Percentiles rank a stretch among this genome's conserved stretches.
Conservation (phyloP, 2,888 invertebrate genomes). For the Cerceris rybyensis region DNA sequence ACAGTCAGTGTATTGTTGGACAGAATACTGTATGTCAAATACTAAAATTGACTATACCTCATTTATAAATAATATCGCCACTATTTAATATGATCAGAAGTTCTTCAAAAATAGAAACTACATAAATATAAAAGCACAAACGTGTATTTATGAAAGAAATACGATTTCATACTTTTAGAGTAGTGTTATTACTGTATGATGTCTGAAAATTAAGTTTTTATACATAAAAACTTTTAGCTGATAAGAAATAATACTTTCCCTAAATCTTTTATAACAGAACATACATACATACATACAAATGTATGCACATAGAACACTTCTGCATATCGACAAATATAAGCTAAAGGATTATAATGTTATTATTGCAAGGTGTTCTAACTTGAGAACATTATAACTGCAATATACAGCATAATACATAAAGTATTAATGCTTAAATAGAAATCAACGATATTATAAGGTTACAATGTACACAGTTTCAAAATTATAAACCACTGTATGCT, state of each 20-base stretch:
- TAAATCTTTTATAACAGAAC: slow-evolving; percentile 23
- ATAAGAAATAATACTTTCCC: slow-evolving; percentile 38
- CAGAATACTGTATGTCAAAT: neutral
- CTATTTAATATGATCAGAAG: slow-evolving; percentile 12
- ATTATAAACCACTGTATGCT: slow-evolving; percentile 1
- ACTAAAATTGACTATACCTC: neutral
- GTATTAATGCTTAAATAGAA: slow-evolving; percentile 3
- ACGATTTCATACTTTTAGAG: neutral
- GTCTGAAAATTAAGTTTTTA: slow-evolving; percentile 8
- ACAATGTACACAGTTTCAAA: slow-evolving; percentile 15
- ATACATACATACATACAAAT: slow-evolving; percentile 15
- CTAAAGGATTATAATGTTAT: slow-evolving; percentile 12
- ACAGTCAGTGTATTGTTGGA: neutral
- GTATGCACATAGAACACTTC: slow-evolving; percentile 18
- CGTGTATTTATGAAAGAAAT: slow-evolving; percentile 18
- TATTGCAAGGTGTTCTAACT: slow-evolving; percentile 13
- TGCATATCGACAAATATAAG: slow-evolving; percentile 30
- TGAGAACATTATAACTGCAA: slow-evolving; percentile 18
- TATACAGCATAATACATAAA: slow-evolving; percentile 12
- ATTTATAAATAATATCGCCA: neutral
- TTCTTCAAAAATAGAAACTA: slow-evolving; percentile 25
- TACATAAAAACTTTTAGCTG: slow-evolving; percentile 14
- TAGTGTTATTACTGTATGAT: neutral
- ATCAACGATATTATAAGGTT: neutral
- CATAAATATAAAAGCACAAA: slow-evolving; percentile 22